Evolutionary conservation across 2,113 vertebrate genomes (phyloP).

Genomic region (Henicopernis longicauda): DNA sequence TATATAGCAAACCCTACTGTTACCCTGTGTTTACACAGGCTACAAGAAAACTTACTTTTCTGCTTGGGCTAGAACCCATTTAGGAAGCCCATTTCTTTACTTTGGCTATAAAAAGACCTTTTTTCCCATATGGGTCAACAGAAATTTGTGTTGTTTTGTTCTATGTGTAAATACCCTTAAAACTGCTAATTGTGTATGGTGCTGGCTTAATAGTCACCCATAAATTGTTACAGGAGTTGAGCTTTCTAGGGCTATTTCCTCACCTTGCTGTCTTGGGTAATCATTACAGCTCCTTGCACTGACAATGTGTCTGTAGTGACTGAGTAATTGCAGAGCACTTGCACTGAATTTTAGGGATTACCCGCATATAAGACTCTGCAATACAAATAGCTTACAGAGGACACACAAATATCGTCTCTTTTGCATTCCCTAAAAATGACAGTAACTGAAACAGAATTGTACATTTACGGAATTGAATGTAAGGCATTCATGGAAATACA

Average conservation of each 20-base stretch:
- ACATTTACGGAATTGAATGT: neutral
- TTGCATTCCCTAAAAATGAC: neutral
- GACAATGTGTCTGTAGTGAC: neutral
- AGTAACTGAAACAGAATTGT: neutral
- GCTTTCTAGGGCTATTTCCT: neutral
- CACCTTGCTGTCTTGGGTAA: neutral
- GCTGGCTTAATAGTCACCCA: neutral
- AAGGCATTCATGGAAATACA: neutral
- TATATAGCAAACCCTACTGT: neutral
- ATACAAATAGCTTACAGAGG: neutral
- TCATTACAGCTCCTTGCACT: neutral
- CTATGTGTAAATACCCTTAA: neutral
- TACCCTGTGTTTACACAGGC: neutral
- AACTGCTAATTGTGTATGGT: neutral
- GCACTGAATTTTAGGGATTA: neutral
- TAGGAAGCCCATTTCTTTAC: conserved; percentile 29
- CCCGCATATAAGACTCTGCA: neutral
- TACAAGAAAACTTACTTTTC: neutral
- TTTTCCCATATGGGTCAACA: neutral
- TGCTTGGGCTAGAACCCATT: neutral
- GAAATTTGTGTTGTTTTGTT: neutral
- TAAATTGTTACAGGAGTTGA: neutral
- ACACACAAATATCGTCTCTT: neutral
- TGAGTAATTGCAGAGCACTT: neutral
- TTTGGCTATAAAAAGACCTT: neutral